These are phyloP conservation scores for Drosophila anomelani DNA, from an alignment of 2,888 invertebrate species.

Conservation along the genomic window DNA sequence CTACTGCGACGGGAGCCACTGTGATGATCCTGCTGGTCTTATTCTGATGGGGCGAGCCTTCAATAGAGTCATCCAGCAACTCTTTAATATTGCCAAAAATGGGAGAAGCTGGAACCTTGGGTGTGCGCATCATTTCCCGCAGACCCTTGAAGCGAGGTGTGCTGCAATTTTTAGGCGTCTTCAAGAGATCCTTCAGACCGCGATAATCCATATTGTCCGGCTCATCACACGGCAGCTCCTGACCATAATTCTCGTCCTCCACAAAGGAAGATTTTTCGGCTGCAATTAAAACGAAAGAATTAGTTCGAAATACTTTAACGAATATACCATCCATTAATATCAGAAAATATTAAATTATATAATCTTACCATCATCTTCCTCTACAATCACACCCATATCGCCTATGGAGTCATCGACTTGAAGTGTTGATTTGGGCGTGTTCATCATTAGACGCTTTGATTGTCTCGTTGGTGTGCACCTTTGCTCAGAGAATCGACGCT, in stretches of 20 bases:
- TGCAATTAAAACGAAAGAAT: conserved; percentile 7
- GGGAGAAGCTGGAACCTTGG: conserved; percentile 64
- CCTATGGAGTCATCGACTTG: conserved; percentile 63
- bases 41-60: conserved; percentile 3
- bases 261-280: conserved; percentile 21
- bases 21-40: conserved; percentile 5
- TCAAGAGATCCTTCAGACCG: conserved; percentile 69
- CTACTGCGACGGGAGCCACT: conserved; percentile 16
- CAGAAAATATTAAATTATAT: too few relatives aligned
- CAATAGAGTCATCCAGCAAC: conserved; percentile 51
- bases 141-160: conserved; percentile 68
- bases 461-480: conserved; percentile 49
- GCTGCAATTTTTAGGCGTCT: conserved; percentile 72
- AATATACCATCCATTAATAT: rapidly evolving
- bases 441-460: conserved; percentile 48
- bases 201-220: conserved; percentile 58
- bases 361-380: conserved; percentile 51
- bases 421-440: conserved; percentile 52
- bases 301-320: not conserved
- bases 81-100: conserved; percentile 65
- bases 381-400: conserved; percentile 67
- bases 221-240: conserved; percentile 49
- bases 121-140: conserved; percentile 71
- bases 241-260: conserved; percentile 62
- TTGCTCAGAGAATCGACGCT: conserved; percentile 52